A percentile compares a stretch with the other conserved stretches of the same genome.
Conservation (phyloP, 2,113 vertebrate species). For the Myodes glareolus region DNA sequence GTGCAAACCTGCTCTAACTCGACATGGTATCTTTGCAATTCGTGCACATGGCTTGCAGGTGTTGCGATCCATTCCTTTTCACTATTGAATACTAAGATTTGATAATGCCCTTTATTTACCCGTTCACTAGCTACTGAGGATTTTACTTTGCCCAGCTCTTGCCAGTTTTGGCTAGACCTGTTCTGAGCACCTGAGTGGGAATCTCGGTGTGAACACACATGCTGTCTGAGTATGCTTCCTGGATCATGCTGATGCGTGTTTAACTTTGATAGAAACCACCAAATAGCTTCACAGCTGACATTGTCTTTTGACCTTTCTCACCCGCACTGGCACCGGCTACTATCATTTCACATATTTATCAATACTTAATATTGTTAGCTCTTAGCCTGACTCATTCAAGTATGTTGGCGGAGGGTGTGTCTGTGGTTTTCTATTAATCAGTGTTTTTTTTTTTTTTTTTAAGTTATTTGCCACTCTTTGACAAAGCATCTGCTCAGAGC, state of each 20-base stretch:
- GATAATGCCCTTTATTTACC: neutral
- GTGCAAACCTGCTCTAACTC: slow-evolving; percentile 12
- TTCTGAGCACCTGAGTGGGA: neutral
- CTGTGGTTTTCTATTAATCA: slow-evolving; percentile 23
- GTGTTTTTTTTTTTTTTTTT: neutral
- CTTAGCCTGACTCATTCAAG: neutral
- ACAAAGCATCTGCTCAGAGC: neutral
- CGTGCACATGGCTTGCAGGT: neutral
- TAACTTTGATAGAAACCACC: slow-evolving; percentile 12
- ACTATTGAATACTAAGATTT: neutral
- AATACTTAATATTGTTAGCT: neutral
- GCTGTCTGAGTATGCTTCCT: neutral
- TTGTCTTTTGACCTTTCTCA: neutral
- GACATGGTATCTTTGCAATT: neutral
- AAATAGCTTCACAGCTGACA: neutral
- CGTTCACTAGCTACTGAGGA: neutral
- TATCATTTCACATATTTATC: neutral
- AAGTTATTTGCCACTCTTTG: neutral
- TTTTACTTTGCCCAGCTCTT: neutral
- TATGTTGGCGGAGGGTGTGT: neutral
- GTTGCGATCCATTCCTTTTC: neutral
- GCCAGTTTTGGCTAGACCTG: neutral
- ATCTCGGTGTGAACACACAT: neutral
- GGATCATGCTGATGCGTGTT: neutral
- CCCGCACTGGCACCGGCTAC: neutral